These are phyloP conservation scores for Myathropa florea DNA, from an alignment of 2,888 invertebrate genomes.

Conservation along the genomic window DNA sequence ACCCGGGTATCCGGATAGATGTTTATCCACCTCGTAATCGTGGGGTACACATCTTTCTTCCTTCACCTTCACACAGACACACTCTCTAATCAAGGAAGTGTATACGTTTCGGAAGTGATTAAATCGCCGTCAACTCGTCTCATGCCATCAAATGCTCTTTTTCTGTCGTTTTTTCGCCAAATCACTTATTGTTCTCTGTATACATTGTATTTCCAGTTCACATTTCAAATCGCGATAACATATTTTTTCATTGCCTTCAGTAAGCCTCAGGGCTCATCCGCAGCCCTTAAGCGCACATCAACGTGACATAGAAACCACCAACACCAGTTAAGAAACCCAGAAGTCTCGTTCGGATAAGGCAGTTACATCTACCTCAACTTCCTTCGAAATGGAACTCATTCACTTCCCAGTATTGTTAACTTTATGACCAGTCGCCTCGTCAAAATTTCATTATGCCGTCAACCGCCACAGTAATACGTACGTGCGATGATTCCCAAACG, in stretches of 20 bases:
- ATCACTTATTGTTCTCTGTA: neutral
- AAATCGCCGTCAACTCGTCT: too few relatives aligned
- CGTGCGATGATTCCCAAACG: neutral
- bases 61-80: too few relatives aligned
- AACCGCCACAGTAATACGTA: neutral
- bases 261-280: neutral
- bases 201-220: neutral
- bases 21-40: too few relatives aligned
- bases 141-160: neutral
- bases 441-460: slow-evolving; percentile 13
- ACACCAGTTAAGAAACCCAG: neutral
- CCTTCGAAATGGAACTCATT: neutral
- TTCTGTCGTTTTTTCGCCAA: neutral
- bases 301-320: neutral
- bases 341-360: neutral
- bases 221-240: neutral
- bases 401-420: neutral
- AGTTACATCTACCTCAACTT: neutral
- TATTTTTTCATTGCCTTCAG: neutral
- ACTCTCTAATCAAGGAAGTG: too few relatives aligned
- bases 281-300: neutral
- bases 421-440: slow-evolving; percentile 2
- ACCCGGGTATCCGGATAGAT: too few relatives aligned
- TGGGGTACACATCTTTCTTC: too few relatives aligned
- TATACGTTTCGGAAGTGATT: too few relatives aligned